Base-by-base conservation (phyloP, 2,888 invertebrate species). In the Charanyca ferruginea region DNA sequence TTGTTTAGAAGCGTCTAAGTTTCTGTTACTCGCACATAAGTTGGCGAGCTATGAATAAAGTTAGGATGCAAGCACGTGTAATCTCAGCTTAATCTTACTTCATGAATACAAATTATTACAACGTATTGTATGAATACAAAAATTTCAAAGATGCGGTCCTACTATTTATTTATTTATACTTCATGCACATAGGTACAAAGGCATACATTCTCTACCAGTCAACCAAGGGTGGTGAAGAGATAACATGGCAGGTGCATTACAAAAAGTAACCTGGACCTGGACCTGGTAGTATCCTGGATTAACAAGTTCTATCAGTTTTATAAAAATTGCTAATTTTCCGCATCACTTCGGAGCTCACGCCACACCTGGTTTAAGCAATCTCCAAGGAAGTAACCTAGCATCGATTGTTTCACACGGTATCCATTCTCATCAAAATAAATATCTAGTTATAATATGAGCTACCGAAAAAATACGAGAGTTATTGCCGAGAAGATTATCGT, bases 401-500 rank as follows among this genome's bases (percentile, higher is more conserved):
- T 7, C 42, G 28, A 73, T 57, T 48, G 18, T 71, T 80, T 79
- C 81, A 44, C 80, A 77, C 71, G 59, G 58, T 66, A 64, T 44
- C 45, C 48, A 42, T 35, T 71, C 49, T 45, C 55, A 77, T 77
- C 54, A 66, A 71, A 75, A 73, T 65, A 70, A 80, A 67, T 72
- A 65, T 62, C 60, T 52, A 62, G 53, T 74, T 65, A 66, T 73
- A 58, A 78, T 69, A 78, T 65, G 28, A 58, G 61, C 66, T 72
- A 58, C 76, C 66, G 66, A 75, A 71, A 74, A 76, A 73, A 74
- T 59, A 67, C 51, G 71, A 61, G 45, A 55, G 54, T 58, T 80
- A 60, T 69, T 74, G 69, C 77, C 52, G 42, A 66, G 71, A 62
- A 75, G 73, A 79, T 80, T 73, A 77, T 63, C 66, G 53, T 61